Base-by-base conservation (phyloP, 2,797 vertebrate species). In the Tympanoctomys barrerae region DNA sequence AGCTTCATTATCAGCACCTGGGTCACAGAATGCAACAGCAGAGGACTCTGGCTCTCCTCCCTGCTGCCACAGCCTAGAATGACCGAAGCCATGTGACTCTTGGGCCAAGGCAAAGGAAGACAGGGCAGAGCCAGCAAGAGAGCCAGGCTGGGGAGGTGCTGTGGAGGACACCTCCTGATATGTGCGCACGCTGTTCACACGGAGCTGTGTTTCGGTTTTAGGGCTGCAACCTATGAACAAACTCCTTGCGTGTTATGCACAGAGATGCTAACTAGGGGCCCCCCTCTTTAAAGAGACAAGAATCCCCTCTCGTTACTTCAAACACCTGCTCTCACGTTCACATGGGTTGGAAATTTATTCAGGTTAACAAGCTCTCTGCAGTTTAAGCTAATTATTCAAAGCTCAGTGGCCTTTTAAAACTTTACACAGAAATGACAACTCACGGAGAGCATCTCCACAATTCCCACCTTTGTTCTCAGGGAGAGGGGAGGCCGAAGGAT, bases 111-210 rank as follows among this genome's bases (percentile, higher is more conserved):
- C 19, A 52, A 64, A 57, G 26, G 68, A 70, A 77, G 16, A 5
- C 9, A 11, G 85, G 36, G 59, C 24, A 70, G 9, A 22, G 19
- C 14, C 31, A 28, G 24, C 49, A 26, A 49, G 39, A 87, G 70
- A 62, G 54, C 68, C 0, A 78, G 87, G 26, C 5, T 57, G 39
- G 33, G 5, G 4, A 36, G 54, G 87, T 21, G 64, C 46, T 12
- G n/a, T n/a, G 39, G 39, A 71, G 71, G 36, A 39, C 4, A 28
- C 31, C 62, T 84, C 39, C 7, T 18, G 21, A 33, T 9, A 6
- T 11, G 6, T 0, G 12, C 0, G 2, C 22, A 28, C 3, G 28
- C 33, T 49, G 39, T 39, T 46, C 11, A 31, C 5, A 52, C 7
- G 78, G 39, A 13, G 22, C 9, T 71, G 2, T 10, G 11, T 12